Evolutionary conservation across 2,113 vertebrate genomes (phyloP).

Genomic region (Oryzias melastigma): DNA sequence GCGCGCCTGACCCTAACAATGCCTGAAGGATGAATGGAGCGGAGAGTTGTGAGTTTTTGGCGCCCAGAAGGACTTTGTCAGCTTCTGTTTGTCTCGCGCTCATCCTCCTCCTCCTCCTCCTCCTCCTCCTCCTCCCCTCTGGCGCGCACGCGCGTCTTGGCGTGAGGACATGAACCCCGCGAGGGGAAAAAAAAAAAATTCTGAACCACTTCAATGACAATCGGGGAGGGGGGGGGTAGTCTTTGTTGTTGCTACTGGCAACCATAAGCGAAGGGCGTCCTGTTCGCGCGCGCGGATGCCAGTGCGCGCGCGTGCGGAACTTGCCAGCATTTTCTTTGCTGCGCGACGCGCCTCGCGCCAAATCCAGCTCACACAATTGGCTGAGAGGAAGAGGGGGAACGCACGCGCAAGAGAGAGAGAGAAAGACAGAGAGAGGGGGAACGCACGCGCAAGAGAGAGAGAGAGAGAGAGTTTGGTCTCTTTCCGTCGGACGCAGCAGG

Average conservation of each 20-base stretch:
- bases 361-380: slow-evolving; percentile 47
- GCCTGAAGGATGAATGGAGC: slow-evolving; percentile 51
- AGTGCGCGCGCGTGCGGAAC: not conserved
- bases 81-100: slow-evolving; percentile 1
- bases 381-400: not conserved
- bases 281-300: not conserved
- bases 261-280: slow-evolving; percentile 33
- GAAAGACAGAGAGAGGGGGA: not conserved
- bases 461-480: slow-evolving; percentile 35
- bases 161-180: too few relatives aligned
- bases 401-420: not conserved
- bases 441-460: slow-evolving; percentile 4
- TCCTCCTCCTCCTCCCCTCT: not conserved
- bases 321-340: slow-evolving; percentile 38
- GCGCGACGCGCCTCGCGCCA: slow-evolving; percentile 55
- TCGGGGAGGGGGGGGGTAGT: not conserved
- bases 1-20: slow-evolving; percentile 33
- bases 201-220: not conserved
- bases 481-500: slow-evolving; percentile 62
- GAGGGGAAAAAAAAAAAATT: not conserved
- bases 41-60: slow-evolving; percentile 41
- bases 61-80: slow-evolving; percentile 23
- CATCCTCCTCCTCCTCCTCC: not conserved
- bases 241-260: slow-evolving; percentile 54
- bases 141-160: too few relatives aligned